phyloP scores from a whole-genome alignment of 2,797 vertebrate species.

The Austrolebias charrua region DNA sequence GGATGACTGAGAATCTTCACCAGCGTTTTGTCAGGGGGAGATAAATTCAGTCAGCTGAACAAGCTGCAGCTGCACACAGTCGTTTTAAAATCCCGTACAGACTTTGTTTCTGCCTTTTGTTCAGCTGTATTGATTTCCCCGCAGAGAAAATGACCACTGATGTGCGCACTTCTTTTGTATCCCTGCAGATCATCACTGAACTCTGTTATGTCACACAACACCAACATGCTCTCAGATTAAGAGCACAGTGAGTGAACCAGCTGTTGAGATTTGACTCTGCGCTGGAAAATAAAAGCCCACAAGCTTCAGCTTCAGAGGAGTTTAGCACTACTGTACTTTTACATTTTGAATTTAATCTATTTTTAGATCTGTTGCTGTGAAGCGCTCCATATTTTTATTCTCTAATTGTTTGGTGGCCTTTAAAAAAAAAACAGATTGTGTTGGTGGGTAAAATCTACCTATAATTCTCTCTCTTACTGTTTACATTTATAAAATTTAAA shows the following conservation, averaged over 20 bases:
- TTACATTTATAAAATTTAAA: background rate
- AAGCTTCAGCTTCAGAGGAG: slow-evolving; percentile 39
- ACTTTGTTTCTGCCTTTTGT: slow-evolving; percentile 28
- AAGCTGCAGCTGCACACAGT: background rate
- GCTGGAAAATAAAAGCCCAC: slow-evolving; percentile 1
- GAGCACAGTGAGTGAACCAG: slow-evolving; percentile 47
- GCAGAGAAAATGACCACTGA: slow-evolving; percentile 9
- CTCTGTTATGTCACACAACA: slow-evolving; percentile 19
- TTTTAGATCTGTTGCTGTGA: slow-evolving; percentile 36
- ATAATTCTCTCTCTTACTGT: background rate
- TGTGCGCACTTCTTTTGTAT: slow-evolving; percentile 25
- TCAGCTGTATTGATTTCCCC: slow-evolving; percentile 38
- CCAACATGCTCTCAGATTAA: slow-evolving; percentile 39
- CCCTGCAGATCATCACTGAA: slow-evolving; percentile 36
- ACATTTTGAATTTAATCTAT: slow-evolving; percentile 63
- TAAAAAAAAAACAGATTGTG: background rate
- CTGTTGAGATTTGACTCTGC: slow-evolving; percentile 45
- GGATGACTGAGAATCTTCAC: too few relatives aligned
- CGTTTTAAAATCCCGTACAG: slow-evolving; percentile 9
- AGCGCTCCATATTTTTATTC: slow-evolving; percentile 3
- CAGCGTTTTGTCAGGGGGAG: background rate
- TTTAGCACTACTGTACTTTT: slow-evolving; percentile 49
- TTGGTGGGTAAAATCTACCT: background rate
- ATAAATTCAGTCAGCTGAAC: slow-evolving; percentile 7
- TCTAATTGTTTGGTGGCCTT: slow-evolving; percentile 13